Percentiles rank a stretch among this genome's conserved stretches.
These are phyloP conservation scores for Cephalopachus bancanus DNA, from an alignment of 2,797 vertebrate species.

Conservation along the genomic window DNA sequence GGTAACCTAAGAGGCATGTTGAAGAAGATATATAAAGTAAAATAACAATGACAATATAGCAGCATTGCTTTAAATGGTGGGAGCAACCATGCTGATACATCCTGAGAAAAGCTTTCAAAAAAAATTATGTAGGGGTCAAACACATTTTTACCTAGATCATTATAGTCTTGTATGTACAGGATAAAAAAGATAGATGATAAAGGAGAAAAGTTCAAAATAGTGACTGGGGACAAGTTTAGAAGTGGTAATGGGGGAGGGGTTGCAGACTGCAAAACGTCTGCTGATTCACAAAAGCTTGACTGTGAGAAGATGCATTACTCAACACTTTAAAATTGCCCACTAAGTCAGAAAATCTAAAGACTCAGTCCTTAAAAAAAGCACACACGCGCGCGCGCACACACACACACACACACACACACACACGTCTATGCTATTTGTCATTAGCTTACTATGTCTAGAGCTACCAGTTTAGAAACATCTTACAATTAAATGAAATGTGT, in stretches of 20 bases:
- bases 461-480: conserved; percentile 62
- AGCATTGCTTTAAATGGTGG: neutral
- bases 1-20: neutral
- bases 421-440: neutral
- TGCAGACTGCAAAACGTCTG: neutral
- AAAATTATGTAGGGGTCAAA: neutral
- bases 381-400: too few relatives aligned
- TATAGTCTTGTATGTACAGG: neutral
- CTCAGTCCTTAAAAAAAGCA: neutral
- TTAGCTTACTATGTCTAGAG: conserved; percentile 38
- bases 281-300: conserved; percentile 34
- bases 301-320: neutral
- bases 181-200: neutral
- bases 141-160: neutral
- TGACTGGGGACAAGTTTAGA: neutral
- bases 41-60: neutral
- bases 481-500: conserved; percentile 59
- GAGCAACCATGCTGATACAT: neutral
- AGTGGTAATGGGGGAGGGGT: neutral
- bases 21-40: neutral
- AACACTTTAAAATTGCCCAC: conserved; percentile 39
- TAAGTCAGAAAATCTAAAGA: conserved; percentile 51
- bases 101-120: neutral
- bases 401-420: too few relatives aligned
- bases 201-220: conserved; percentile 17